Conservation (phyloP, 2,888 invertebrate genomes). For the Eugnorisma glareosa region DNA sequence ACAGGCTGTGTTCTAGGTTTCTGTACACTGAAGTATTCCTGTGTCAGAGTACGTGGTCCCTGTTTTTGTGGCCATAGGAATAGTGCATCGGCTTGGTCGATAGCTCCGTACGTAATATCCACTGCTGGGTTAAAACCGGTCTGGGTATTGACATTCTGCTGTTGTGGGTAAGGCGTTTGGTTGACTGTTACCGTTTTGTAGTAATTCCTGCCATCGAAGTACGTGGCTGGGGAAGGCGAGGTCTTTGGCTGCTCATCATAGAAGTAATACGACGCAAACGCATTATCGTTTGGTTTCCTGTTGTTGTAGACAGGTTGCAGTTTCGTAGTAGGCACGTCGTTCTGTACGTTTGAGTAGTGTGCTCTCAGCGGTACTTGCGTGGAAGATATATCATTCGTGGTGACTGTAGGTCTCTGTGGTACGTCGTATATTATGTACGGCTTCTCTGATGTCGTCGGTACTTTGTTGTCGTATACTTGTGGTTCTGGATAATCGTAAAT, state of each 20-base stretch:
- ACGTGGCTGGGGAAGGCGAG: constrained; percentile 90
- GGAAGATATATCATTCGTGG: constrained; percentile 87
- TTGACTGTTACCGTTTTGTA: constrained; percentile 84
- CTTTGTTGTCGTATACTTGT: constrained; percentile 82
- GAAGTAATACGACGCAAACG: constrained; percentile 92
- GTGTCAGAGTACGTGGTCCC: constrained; percentile 87
- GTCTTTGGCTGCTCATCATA: constrained; percentile 92
- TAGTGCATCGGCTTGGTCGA: constrained; percentile 86
- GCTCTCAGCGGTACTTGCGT: constrained; percentile 92
- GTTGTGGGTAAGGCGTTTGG: constrained; percentile 75
- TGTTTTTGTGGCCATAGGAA: constrained; percentile 89
- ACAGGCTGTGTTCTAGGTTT: constrained; percentile 84
- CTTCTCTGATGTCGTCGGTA: constrained; percentile 85
- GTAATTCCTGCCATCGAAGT: constrained; percentile 86
- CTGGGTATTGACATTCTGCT: constrained; percentile 80
- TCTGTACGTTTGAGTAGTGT: constrained; percentile 91
- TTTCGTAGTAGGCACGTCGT: constrained; percentile 89
- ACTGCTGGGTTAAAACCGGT: constrained; percentile 82
- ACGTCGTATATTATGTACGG: constrained; percentile 89
- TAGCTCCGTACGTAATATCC: constrained; percentile 86
- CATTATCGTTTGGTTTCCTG: constrained; percentile 85
- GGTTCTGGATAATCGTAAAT: constrained; percentile 87
- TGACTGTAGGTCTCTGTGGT: constrained; percentile 82
- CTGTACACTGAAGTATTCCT: constrained; percentile 89
- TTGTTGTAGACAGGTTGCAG: constrained; percentile 87